Conservation (phyloP, 2,113 vertebrate genomes). For the Sinocyclocheilus grahami region DNA sequence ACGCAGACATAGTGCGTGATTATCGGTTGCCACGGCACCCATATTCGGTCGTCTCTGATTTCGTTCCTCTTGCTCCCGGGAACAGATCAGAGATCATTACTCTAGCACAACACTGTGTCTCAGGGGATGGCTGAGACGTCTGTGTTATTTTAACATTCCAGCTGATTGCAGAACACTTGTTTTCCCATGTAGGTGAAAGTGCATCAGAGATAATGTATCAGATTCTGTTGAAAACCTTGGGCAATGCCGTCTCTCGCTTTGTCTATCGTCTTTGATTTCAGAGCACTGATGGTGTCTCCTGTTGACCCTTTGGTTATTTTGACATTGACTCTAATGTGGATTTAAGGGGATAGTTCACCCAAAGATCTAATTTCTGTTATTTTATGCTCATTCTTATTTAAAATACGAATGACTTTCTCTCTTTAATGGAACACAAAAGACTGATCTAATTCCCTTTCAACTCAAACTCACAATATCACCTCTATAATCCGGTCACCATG, state of each 20-base stretch:
- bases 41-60: background rate
- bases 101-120: background rate
- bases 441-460: background rate
- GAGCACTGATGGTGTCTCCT: background rate
- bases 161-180: conserved; percentile 22
- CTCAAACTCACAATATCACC: background rate
- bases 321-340: background rate
- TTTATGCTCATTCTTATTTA: background rate
- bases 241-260: background rate
- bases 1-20: background rate
- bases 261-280: conserved; percentile 4
- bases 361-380: background rate
- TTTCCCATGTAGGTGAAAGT: conserved; percentile 25
- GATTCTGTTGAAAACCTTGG: background rate
- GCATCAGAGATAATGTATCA: conserved; percentile 7
- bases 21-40: background rate
- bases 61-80: background rate
- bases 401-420: background rate
- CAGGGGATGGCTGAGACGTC: background rate
- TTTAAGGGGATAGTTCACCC: background rate
- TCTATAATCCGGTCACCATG: background rate
- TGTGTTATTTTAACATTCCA: conserved; percentile 5
- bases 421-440: background rate
- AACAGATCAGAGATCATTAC: background rate
- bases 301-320: conserved; percentile 18